Evolutionary conservation across 2,888 invertebrate species (phyloP), one percentile per base, ranked within the genome.

Genomic region (Eudasyphora cyanicolor): DNA sequence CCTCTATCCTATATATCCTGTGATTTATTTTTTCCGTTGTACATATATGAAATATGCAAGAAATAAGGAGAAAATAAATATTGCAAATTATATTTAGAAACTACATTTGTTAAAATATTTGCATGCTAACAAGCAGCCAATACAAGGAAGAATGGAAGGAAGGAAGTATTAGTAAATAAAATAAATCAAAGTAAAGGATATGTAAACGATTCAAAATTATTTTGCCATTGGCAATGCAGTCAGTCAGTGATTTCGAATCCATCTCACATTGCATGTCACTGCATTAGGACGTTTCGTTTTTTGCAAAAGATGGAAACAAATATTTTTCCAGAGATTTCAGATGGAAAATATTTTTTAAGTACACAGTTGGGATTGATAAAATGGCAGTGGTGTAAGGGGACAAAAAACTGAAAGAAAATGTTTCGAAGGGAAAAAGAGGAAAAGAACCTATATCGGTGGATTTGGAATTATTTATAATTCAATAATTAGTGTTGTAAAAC

Each of bases 81-180:
- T 67, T 24, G 67, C 67, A 81, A 81, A 81, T 84, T 81, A 19
- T 71, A 67, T 78, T 73, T 80, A 75, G 54, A 73, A 64, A 60
- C 24, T 67, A 14, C 21, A 67, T 21, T 62, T 35, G 32, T n/a
- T 62, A 17, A 1, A 29, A 35, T 67, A 42, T 67, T 67, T 21
- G n/a, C 24, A 67, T 42, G 2, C n/a, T 60, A 60, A 60, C 29
- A 32, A 60, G 32, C 4, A 60, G 7, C 45, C 14, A 14, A 42
- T 12, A 42, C 21, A 24, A 21, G 17, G n/a, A 32, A 17, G 10
- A 3, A 38, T 35, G 17, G 1, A 64, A 3, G 64, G 19, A 67
- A 67, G 24, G 21, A 24, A 42, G 24, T 42, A 38, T 38, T 17
- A 60, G 60, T 14, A 60, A 29, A 17, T 60, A 29, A 60, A 60